Evolutionary conservation across 2,888 invertebrate genomes (phyloP).

Genomic region (Dermolepida albohirtum): DNA sequence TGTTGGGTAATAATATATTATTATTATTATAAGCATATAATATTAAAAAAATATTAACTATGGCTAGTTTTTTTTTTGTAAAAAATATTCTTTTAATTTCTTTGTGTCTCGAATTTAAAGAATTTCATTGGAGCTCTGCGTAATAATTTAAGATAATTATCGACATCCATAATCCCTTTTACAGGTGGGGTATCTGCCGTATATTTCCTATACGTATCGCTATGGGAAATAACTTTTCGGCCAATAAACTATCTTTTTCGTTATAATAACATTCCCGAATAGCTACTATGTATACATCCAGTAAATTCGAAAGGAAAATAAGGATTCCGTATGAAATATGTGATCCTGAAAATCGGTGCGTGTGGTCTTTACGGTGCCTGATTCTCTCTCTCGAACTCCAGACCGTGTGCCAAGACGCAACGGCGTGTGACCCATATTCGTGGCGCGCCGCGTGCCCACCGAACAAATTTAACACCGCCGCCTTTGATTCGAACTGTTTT

Average conservation of each 20-base stretch:
- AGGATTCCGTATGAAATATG: constrained; percentile 32
- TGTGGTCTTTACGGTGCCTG: constrained; percentile 61
- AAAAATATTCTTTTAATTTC: no score
- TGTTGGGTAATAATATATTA: no score
- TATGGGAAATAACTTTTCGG: no score
- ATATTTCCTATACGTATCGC: no score
- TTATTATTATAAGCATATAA: no score
- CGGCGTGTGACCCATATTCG: constrained; percentile 60
- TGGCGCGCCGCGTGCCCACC: constrained; percentile 55
- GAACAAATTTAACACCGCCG: constrained; percentile 61
- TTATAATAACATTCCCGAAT: constrained; percentile 3
- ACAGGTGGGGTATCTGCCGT: no score
- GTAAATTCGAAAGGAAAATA: constrained; percentile 23
- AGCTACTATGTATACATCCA: constrained; percentile 1
- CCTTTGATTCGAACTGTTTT: constrained; percentile 58
- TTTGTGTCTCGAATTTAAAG: no score
- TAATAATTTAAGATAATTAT: no score
- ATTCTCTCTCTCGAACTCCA: constrained; percentile 51
- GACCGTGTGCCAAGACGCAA: constrained; percentile 58
- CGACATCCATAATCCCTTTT: no score
- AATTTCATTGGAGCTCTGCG: no score
- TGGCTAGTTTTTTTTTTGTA: no score
- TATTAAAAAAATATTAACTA: no score
- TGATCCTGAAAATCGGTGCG: constrained; percentile 48
- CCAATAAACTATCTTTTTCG: not conserved